A percentile compares a stretch with the other conserved stretches of the same genome.
Conservation (phyloP, 1,140 invertebrate genomes). For the Atta cephalotes region DNA sequence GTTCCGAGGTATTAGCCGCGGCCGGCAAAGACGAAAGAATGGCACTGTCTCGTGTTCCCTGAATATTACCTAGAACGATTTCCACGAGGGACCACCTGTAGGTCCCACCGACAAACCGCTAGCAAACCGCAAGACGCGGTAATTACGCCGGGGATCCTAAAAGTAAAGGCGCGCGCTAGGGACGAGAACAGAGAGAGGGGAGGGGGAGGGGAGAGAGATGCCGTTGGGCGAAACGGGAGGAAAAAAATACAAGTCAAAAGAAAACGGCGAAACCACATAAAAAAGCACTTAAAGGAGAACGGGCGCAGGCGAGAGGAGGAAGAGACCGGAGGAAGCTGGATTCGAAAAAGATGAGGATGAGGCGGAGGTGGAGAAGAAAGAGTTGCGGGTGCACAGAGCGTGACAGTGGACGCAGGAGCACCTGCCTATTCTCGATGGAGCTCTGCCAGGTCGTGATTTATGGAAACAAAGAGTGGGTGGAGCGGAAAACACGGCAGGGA, state of each 20-base stretch:
- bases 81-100: conserved; percentile 78
- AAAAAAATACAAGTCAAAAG: conserved; percentile 79
- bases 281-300: conserved; percentile 81
- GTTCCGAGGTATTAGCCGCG: conserved; percentile 14
- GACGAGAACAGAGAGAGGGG: conserved; percentile 2
- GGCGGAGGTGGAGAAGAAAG: conserved; percentile 58
- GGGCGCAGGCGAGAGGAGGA: conserved; percentile 38
- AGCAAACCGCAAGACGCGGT: conserved; percentile 80
- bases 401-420: conserved; percentile 85
- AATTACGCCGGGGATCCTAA: conserved; percentile 76
- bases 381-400: conserved; percentile 84
- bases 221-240: conserved; percentile 45
- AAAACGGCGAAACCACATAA: conserved; percentile 83
- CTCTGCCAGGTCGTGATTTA: conserved; percentile 79
- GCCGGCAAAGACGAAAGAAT: conserved; percentile 39
- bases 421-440: conserved; percentile 83
- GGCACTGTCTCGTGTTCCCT: conserved; percentile 50
- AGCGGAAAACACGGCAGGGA: conserved; percentile 71
- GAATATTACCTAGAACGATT: conserved; percentile 57
- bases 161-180: conserved; percentile 64
- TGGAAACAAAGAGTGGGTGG: conserved; percentile 79
- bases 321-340: conserved; percentile 8
- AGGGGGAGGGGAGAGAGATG: conserved; percentile 32
- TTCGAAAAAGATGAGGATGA: conserved; percentile 40
- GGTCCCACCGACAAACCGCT: conserved; percentile 75